phyloP scores from a whole-genome alignment of 2,113 vertebrate genomes.

The Datnioides undecimradiatus region DNA sequence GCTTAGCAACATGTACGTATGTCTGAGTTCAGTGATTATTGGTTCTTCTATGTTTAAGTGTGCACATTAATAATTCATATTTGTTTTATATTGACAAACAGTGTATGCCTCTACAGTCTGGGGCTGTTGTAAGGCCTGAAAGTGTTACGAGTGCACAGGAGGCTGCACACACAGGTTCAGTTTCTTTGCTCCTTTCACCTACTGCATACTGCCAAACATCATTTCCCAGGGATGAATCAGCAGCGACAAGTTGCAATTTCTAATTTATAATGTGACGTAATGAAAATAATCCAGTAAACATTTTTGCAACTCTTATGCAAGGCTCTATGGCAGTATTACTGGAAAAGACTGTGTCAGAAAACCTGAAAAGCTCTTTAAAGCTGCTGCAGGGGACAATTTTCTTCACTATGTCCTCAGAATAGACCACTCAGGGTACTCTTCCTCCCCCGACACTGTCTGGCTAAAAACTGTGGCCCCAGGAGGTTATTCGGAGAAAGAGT shows the following conservation, averaged over 20 bases:
- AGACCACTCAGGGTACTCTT: conserved; percentile 1
- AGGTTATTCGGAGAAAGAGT: neutral
- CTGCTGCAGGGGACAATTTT: neutral
- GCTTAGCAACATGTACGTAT: neutral
- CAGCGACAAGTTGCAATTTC: neutral
- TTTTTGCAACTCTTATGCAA: neutral
- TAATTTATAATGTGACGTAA: neutral
- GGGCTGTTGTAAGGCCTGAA: neutral
- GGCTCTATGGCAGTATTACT: neutral
- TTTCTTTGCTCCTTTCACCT: conserved; percentile 18
- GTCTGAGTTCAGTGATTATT: neutral
- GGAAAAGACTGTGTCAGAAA: neutral
- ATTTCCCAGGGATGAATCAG: neutral
- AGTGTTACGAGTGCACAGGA: neutral
- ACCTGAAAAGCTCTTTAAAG: conserved; percentile 4
- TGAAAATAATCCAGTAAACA: neutral
- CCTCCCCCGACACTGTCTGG: neutral
- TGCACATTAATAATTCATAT: conserved; percentile 4
- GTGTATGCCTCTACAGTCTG: neutral
- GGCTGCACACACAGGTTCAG: neutral
- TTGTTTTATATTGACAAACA: neutral
- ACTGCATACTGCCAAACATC: neutral
- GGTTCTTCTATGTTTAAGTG: neutral
- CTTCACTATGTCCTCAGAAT: neutral
- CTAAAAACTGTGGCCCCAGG: neutral